Evolutionary conservation across 2,113 vertebrate species (phyloP).

Genomic region (Pyxicephalus adspersus): DNA sequence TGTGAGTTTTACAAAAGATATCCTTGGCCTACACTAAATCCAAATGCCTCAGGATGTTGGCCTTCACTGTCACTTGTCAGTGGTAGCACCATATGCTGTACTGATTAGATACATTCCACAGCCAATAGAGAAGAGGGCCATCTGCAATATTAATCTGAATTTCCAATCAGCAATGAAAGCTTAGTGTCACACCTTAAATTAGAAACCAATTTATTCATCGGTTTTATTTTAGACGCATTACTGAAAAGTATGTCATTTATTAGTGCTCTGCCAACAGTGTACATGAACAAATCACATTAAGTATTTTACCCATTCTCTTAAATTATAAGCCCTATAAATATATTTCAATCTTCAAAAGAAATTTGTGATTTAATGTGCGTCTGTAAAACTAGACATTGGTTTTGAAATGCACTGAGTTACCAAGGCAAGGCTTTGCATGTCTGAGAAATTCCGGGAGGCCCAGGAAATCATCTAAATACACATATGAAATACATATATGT

Average conservation of each 20-base stretch:
- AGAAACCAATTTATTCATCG: background rate
- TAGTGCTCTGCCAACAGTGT: background rate
- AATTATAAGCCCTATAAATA: too few relatives aligned
- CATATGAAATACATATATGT: too few relatives aligned
- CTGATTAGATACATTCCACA: background rate
- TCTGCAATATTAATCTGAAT: slow-evolving; percentile 7
- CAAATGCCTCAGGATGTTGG: slow-evolving; percentile 15
- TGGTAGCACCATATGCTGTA: slow-evolving; percentile 24
- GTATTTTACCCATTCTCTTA: too few relatives aligned
- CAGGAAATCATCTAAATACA: too few relatives aligned
- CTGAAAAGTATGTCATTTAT: background rate
- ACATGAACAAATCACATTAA: background rate
- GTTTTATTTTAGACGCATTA: background rate
- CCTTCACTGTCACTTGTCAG: slow-evolving; percentile 23
- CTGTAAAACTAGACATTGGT: too few relatives aligned
- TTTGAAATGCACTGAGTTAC: too few relatives aligned
- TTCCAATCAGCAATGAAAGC: background rate
- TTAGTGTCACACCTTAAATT: background rate
- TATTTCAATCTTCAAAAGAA: too few relatives aligned
- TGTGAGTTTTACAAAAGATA: slow-evolving; percentile 29
- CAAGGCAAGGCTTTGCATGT: too few relatives aligned
- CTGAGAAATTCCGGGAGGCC: too few relatives aligned
- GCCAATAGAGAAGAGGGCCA: background rate
- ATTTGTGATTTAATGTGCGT: too few relatives aligned
- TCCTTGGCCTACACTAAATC: slow-evolving; percentile 5